phyloP scores from a whole-genome alignment of 1,140 invertebrate species.

The Gryllus bimaculatus region DNA sequence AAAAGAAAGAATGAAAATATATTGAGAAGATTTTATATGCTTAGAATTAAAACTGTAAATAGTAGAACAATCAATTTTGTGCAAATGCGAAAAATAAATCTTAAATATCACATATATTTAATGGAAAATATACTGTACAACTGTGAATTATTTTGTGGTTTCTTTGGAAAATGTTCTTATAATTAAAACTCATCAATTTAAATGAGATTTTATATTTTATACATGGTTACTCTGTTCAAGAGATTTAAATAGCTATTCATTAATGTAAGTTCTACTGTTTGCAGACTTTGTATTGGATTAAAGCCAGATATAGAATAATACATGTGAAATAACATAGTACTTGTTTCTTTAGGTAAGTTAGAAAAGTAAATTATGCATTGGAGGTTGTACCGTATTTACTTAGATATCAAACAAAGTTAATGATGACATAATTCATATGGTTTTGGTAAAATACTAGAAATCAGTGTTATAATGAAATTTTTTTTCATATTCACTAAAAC shows the following conservation, averaged over 20 bases:
- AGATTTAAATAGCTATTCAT: neutral
- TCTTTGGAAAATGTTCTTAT: neutral
- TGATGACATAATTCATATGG: neutral
- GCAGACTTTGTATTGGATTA: neutral
- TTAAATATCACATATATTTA: neutral
- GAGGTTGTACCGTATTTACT: neutral
- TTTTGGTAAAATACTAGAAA: neutral
- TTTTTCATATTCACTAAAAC: neutral
- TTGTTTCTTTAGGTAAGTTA: neutral
- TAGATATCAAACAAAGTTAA: neutral
- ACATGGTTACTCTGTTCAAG: too few relatives aligned
- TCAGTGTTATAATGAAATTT: neutral
- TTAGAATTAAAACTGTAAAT: slow-evolving; percentile 1
- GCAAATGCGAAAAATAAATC: neutral
- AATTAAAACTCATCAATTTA: neutral
- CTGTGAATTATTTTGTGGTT: neutral
- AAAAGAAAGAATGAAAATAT: neutral
- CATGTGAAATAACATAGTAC: neutral
- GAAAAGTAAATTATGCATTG: neutral
- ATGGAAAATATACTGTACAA: neutral
- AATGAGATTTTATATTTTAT: too few relatives aligned
- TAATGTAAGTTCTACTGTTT: neutral
- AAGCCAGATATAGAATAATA: neutral
- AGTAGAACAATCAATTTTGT: neutral
- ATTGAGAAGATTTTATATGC: neutral